phyloP scores from a whole-genome alignment of 2,113 vertebrate species.

The Nyctereutes procyonoides region DNA sequence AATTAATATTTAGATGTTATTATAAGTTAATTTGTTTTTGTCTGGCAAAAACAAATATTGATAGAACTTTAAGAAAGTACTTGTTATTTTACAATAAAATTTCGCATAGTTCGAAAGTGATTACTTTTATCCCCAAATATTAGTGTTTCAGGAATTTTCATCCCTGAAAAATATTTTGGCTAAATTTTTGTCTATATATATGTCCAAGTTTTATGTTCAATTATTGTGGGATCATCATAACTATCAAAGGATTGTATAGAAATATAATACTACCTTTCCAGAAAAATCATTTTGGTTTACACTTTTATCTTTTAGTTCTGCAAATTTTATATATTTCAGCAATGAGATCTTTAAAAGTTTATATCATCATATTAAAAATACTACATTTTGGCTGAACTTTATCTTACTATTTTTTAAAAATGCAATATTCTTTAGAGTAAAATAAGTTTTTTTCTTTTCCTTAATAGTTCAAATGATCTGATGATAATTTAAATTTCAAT shows the following conservation, averaged over 20 bases:
- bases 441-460: neutral
- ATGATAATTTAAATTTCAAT: neutral
- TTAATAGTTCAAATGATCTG: neutral
- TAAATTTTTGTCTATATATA: neutral
- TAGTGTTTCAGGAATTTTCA: constrained; percentile 27
- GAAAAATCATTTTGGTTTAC: neutral
- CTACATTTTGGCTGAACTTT: neutral
- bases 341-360: neutral
- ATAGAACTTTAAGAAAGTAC: neutral
- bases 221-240: neutral
- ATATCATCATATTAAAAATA: neutral
- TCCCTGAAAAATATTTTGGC: constrained; percentile 1
- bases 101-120: constrained; percentile 21
- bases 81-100: neutral
- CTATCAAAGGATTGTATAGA: neutral
- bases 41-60: neutral
- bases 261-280: neutral
- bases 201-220: neutral
- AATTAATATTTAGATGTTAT: neutral
- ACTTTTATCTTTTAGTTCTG: neutral
- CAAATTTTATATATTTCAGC: neutral
- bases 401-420: neutral
- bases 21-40: neutral
- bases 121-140: neutral
- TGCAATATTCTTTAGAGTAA: neutral